Evolutionary conservation across 2,797 vertebrate genomes (phyloP), one percentile per base, ranked within the genome.

Genomic region (Acestrorhynchus altus): DNA sequence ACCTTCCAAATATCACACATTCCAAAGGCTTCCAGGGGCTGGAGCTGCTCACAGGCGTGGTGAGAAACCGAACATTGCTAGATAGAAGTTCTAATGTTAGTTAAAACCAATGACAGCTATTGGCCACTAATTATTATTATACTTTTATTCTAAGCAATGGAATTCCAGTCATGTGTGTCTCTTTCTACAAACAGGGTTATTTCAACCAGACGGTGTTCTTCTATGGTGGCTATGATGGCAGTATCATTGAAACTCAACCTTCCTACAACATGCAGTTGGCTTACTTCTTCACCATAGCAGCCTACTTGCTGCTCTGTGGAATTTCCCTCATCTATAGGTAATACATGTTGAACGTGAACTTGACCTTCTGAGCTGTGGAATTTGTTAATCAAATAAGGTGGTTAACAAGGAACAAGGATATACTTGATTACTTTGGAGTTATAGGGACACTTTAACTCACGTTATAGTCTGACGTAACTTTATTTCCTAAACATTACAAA

Each of bases 191-290:
- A 47, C 89, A 99, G 98, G 98, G 96, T 79, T 98, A 96, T 87
- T 98, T 99, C 88, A 86, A 78, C 39, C 63, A 94, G 85, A 97
- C 96, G 0, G 91, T 96, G 59, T 92, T 99, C 90, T 99, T 97
- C 86, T 98, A 98, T 0, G 96, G 98, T 1, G 94, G 93, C 87
- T 99, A 99, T 85, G 95, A 93, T 80, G 96, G 97, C 35, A 72
- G 78, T 68, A 87, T 87, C 1, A 77, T 90, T 0, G n/a, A 0
- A 0, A 84, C 72, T 9, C 52, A 76, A 26, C 66, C 85, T 0
- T 76, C 89, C 0, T 99, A 99, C 81, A 82, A 97, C 88, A 95
- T 98, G 94, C 96, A 96, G 86, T 87, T 98, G 88, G 95, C 96
- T 28, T 99, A 99, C 83, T 94, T 99, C 90, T 96, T 99, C 86